Base-by-base conservation (phyloP, 2,888 invertebrate species). In the Ectobius pallidus region DNA sequence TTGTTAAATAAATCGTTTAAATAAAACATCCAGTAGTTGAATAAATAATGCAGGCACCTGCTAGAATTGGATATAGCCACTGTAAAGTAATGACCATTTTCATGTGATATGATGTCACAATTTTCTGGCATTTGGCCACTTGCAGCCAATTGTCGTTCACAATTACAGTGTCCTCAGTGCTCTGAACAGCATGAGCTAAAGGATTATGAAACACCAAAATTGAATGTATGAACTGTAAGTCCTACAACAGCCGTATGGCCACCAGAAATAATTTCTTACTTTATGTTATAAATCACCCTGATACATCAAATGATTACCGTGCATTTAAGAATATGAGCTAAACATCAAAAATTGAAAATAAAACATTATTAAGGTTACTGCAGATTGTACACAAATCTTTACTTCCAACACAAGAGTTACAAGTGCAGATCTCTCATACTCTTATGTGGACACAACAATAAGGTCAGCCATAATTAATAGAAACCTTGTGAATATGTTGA, bases 391-490 rank as follows among this genome's bases (percentile, higher is more conserved):
- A 46, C 46, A 46, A 18, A 46, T 46, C 46, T 16, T 16, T 46
- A 6, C 16, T 46, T 14, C 46, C 46, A 3, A 46, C 46, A 46
- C 3, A 4, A 46, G 46, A 46, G 16, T 16, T 46, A 3, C 3
- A 9, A 46, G 18, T 46, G 46, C 46, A 14, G 16, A 18, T 9
- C 18, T 46, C n/a, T n/a, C n/a, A n/a, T 4, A 46, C 18, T 46
- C 46, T 16, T 46, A 3, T 3, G 18, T n/a, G 14, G n/a, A 46
- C 16, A 18, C 14, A 46, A 46, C n/a, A 46, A 77, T 72, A 71
- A 65, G 55, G 22, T 20, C 16, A 4, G 55, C 55, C 2, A 55
- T 25, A 11, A 55, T 25, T 11, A 55, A 4, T 6, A 55, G 3
- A 3, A 9, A 3, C 6, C 18, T 22, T 18, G 3, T 3, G 6